These are phyloP conservation scores for Characodon lateralis DNA, from an alignment of 2,797 vertebrate species.

Conservation along the genomic window DNA sequence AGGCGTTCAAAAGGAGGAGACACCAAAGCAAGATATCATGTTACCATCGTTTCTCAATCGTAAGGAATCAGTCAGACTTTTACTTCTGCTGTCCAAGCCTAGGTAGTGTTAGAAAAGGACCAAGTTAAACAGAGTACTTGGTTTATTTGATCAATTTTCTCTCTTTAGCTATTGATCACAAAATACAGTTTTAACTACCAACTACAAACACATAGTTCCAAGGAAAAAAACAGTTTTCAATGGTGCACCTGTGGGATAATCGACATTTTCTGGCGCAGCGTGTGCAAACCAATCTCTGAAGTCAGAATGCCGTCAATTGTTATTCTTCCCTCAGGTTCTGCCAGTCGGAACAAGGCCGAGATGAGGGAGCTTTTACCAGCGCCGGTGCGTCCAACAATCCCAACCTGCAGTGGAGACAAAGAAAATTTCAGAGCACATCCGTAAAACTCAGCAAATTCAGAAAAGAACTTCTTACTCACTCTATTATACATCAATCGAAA, in stretches of 20 bases:
- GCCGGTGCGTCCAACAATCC: constrained; percentile 94
- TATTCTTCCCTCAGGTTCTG: constrained; percentile 92
- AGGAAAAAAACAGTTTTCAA: constrained; percentile 6
- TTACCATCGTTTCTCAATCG: constrained; percentile 51
- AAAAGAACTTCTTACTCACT: not conserved
- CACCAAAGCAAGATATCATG: constrained; percentile 72
- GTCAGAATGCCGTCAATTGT: constrained; percentile 90
- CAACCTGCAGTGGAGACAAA: constrained; percentile 79
- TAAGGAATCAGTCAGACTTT: constrained; percentile 49
- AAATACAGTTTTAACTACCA: not conserved
- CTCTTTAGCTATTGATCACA: not conserved
- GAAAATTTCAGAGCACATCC: constrained; percentile 2
- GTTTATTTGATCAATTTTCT: not conserved
- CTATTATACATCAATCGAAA: not conserved
- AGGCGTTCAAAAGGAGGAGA: constrained; percentile 53
- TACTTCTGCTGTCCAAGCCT: constrained; percentile 22
- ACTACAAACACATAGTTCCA: constrained; percentile 13
- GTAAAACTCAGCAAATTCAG: constrained; percentile 15
- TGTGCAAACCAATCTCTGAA: constrained; percentile 91
- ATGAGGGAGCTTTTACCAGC: constrained; percentile 96
- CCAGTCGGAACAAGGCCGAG: constrained; percentile 92
- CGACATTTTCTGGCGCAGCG: constrained; percentile 93
- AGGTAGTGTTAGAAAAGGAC: constrained; percentile 19
- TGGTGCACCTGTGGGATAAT: constrained; percentile 91
- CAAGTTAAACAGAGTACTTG: not conserved